These are phyloP conservation scores for Micrastur ruficollis DNA, from an alignment of 2,797 vertebrate species.

Conservation along the genomic window DNA sequence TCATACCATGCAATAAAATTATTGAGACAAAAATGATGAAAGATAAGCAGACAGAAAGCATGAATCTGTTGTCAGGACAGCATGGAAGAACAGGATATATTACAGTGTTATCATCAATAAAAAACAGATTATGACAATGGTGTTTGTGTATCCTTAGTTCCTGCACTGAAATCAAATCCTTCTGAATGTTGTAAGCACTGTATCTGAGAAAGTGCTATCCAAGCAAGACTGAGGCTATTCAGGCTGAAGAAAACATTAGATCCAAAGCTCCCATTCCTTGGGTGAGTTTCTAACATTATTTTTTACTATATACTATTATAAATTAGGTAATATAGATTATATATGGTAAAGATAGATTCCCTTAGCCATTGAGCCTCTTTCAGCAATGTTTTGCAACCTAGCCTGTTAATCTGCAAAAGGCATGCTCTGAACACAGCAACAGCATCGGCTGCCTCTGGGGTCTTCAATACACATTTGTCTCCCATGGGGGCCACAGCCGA, in stretches of 20 bases:
- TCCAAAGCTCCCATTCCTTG: not conserved
- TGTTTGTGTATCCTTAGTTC: not conserved
- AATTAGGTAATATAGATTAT: not conserved
- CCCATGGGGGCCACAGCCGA: not conserved
- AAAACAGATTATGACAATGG: constrained; percentile 1
- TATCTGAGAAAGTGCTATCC: not conserved
- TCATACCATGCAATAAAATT: constrained; percentile 53
- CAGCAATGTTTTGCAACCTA: not conserved
- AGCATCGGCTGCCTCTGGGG: not conserved
- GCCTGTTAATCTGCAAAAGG: not conserved
- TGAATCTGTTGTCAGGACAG: not conserved
- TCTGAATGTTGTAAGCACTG: not conserved
- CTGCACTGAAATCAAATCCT: not conserved
- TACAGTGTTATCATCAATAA: constrained; percentile 23
- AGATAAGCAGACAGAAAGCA: constrained; percentile 29
- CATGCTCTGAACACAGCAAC: not conserved
- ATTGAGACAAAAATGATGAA: constrained; percentile 30
- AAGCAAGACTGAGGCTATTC: not conserved
- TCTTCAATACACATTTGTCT: not conserved
- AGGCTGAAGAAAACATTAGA: not conserved
- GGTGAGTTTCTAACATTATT: not conserved
- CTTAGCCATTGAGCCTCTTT: not conserved
- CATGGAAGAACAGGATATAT: not conserved
- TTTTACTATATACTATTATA: not conserved
- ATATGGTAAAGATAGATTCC: not conserved